These are phyloP conservation scores for Uropetala carovei DNA, from an alignment of 2,888 invertebrate genomes.

Conservation along the genomic window DNA sequence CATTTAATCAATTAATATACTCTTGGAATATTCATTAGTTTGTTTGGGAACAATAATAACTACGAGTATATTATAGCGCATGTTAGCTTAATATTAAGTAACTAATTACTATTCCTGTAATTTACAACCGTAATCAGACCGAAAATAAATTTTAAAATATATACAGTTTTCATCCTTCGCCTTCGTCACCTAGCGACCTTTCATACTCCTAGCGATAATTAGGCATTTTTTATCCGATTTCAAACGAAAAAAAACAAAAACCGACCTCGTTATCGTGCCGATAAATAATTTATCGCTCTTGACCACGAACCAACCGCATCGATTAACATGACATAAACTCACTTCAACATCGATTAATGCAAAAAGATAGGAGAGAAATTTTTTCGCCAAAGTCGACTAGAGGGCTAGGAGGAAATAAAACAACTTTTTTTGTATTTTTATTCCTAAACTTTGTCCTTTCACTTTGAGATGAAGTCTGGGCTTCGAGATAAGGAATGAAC, in stretches of 20 bases:
- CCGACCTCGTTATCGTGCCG: neutral
- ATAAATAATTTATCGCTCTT: neutral
- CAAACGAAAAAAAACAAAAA: neutral
- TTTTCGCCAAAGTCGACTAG: neutral
- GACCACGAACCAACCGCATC: neutral
- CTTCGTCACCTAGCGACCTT: too few relatives aligned
- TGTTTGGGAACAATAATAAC: too few relatives aligned
- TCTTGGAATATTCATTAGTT: too few relatives aligned
- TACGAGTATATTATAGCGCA: too few relatives aligned
- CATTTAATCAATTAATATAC: too few relatives aligned
- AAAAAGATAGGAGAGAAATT: neutral
- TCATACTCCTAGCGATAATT: neutral
- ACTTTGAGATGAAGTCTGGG: slow-evolving; percentile 39
- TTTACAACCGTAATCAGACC: too few relatives aligned
- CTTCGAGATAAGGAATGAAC: slow-evolving; percentile 50
- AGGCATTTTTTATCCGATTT: neutral
- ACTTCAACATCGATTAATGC: neutral
- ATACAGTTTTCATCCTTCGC: too few relatives aligned
- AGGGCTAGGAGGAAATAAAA: neutral
- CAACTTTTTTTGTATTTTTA: neutral
- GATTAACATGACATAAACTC: neutral
- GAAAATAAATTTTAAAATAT: too few relatives aligned
- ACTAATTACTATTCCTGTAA: too few relatives aligned
- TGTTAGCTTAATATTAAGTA: too few relatives aligned
- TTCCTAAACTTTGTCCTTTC: neutral